Percentiles rank a stretch among this genome's conserved stretches.
These are phyloP conservation scores for Entelurus aequoreus DNA, from an alignment of 2,113 vertebrate species.

Conservation along the genomic window DNA sequence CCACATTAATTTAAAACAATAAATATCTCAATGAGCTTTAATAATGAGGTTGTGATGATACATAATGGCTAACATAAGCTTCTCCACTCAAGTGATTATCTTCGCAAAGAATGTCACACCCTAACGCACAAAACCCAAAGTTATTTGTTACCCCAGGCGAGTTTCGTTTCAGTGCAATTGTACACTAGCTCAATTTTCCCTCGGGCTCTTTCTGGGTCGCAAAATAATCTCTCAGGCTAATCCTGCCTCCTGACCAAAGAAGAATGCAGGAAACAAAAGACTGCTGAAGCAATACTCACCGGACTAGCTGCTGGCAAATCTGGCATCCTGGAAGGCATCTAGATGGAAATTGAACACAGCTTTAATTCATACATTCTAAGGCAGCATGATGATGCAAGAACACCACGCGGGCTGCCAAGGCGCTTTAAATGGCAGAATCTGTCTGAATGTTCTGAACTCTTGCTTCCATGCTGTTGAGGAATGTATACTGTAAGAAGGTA, in stretches of 20 bases:
- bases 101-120: constrained; percentile 14
- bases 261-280: constrained; percentile 9
- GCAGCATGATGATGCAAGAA: not conserved
- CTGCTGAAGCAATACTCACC: constrained; percentile 72
- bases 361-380: not conserved
- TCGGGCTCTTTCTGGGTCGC: constrained; percentile 1
- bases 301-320: constrained; percentile 97
- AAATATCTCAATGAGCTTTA: not conserved
- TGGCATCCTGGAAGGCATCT: constrained; percentile 99
- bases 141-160: constrained; percentile 41
- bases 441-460: too few relatives aligned
- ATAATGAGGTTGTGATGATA: not conserved
- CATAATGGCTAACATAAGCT: not conserved
- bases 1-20: not conserved
- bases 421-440: too few relatives aligned
- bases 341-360: constrained; percentile 45
- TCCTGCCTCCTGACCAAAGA: constrained; percentile 16
- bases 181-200: constrained; percentile 8
- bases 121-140: constrained; percentile 39
- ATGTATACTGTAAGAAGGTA: too few relatives aligned
- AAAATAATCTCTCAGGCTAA: not conserved
- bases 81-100: constrained; percentile 8
- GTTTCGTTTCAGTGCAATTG: constrained; percentile 12
- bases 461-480: too few relatives aligned
- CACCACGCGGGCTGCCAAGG: not conserved